A percentile compares a stretch with the other conserved stretches of the same genome.
Evolutionary conservation across 1,140 invertebrate species (phyloP).

Genomic region (Drosophila orena): DNA sequence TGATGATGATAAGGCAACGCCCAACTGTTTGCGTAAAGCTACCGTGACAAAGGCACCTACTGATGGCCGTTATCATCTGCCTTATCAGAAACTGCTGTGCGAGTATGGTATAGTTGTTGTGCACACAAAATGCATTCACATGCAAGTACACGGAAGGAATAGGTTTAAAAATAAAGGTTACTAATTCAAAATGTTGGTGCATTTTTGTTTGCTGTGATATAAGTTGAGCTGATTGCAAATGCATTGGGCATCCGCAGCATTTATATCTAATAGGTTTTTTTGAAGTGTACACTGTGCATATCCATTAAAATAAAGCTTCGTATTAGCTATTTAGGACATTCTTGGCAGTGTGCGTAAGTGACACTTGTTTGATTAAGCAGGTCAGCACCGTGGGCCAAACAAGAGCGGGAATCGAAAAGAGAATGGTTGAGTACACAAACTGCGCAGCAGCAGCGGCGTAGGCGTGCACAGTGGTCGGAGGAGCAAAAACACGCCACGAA

Average conservation of each 20-base stretch:
- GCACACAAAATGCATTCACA: constrained; percentile 42
- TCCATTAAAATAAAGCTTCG: background rate
- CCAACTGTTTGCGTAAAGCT: constrained; percentile 31
- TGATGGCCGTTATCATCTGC: constrained; percentile 34
- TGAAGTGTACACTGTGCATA: background rate
- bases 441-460: constrained; percentile 67
- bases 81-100: constrained; percentile 51
- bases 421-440: constrained; percentile 60
- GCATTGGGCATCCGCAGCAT: too few relatives aligned
- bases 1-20: constrained; percentile 42
- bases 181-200: too few relatives aligned
- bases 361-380: constrained; percentile 77
- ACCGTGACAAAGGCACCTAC: constrained; percentile 14
- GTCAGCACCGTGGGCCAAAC: constrained; percentile 36
- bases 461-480: constrained; percentile 53
- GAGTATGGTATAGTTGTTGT: constrained; percentile 56
- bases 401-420: constrained; percentile 4
- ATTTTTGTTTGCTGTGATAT: too few relatives aligned
- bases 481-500: background rate
- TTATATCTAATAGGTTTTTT: background rate
- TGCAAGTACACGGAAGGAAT: background rate
- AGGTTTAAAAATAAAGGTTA: too few relatives aligned
- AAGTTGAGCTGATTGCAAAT: too few relatives aligned
- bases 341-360: constrained; percentile 43
- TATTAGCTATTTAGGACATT: constrained; percentile 37